These are phyloP conservation scores for Struthidea cinerea DNA, from an alignment of 2,113 vertebrate species.

Conservation along the genomic window DNA sequence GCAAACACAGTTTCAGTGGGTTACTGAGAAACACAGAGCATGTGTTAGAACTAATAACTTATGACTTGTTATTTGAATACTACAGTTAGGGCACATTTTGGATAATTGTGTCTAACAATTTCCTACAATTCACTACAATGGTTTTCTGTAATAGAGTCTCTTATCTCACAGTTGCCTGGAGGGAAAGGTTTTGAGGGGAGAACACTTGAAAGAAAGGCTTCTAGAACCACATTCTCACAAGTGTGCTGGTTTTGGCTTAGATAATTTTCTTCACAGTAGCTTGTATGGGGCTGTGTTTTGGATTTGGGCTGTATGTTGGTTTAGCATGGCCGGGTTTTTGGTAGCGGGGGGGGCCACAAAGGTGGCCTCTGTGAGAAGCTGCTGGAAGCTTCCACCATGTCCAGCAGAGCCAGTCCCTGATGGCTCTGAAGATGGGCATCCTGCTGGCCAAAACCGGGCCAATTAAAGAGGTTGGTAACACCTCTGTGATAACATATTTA, in stretches of 20 bases:
- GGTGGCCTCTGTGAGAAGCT: not conserved
- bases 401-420: not conserved
- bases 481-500: not conserved
- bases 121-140: not conserved
- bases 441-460: not conserved
- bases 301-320: not conserved
- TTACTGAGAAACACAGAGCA: not conserved
- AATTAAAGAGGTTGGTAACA: not conserved
- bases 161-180: not conserved
- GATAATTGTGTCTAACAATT: constrained; percentile 20
- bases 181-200: not conserved
- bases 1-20: not conserved
- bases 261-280: not conserved
- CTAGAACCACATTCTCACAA: not conserved
- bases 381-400: not conserved
- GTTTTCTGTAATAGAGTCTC: not conserved
- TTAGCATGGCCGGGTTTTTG: not conserved
- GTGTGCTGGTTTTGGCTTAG: not conserved
- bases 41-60: not conserved
- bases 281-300: not conserved
- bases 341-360: not conserved
- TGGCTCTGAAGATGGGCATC: not conserved
- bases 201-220: not conserved
- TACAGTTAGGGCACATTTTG: not conserved
- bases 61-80: constrained; percentile 9